phyloP scores from a whole-genome alignment of 2,113 vertebrate genomes.

The Sminthopsis crassicaudata region DNA sequence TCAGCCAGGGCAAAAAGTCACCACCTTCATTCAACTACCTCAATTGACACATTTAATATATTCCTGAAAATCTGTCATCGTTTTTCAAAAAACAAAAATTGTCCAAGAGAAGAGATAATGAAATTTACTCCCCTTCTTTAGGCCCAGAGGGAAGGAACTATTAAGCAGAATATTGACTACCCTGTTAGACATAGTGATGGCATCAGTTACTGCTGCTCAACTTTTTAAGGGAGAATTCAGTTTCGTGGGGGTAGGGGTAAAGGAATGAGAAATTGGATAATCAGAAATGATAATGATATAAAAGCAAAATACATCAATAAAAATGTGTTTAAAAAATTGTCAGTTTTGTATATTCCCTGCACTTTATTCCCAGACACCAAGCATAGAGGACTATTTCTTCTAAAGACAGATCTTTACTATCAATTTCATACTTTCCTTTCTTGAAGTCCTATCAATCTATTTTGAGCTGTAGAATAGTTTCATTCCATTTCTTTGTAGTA shows the following conservation, averaged over 20 bases:
- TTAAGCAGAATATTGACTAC: background rate
- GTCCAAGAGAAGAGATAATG: background rate
- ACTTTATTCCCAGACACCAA: background rate
- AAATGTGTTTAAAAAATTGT: background rate
- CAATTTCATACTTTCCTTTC: background rate
- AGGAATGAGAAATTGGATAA: background rate
- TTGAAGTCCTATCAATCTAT: too few species aligned
- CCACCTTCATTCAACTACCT: background rate
- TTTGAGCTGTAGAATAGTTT: too few species aligned
- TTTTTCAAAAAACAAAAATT: background rate
- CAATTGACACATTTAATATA: background rate
- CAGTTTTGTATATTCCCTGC: background rate
- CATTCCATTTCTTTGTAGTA: too few species aligned
- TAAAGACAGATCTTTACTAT: background rate
- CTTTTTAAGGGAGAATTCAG: background rate
- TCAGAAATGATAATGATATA: background rate
- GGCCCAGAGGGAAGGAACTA: background rate
- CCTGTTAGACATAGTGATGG: background rate
- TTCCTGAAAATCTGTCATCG: background rate
- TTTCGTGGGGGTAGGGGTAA: background rate
- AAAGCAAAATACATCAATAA: background rate
- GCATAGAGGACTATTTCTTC: background rate
- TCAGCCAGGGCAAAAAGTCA: background rate
- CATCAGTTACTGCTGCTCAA: background rate
- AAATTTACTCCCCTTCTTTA: background rate